Evolutionary conservation across 2,888 invertebrate species (phyloP), one percentile per base, ranked within the genome.

Genomic region (Oscheius sp.): DNA sequence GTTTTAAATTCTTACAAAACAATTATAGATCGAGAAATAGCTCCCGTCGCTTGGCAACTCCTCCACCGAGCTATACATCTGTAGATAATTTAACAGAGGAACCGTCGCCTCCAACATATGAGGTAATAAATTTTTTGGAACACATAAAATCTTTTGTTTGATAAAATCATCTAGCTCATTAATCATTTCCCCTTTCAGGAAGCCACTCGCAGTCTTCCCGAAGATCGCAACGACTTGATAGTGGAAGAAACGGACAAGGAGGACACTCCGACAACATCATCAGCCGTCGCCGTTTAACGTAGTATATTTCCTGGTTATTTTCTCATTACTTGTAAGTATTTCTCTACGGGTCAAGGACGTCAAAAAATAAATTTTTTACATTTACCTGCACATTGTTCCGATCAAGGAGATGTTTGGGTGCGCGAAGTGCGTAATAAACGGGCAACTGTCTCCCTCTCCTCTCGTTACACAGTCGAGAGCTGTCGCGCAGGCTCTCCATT

Each of bases 51-150:
- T 30, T 73, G 41, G 72, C 73, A 22, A 78, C 77, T n/a, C 77
- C 77, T 30, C 77, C 77, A 36, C 77, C 77, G 8, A 73, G 73
- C 36, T 78, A 78, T 63, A 71, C 74, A 45, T 75, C 75, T 5
- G 69, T 75, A 32, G 75, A 78, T 36, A 70, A 74, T 59, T 63
- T 68, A 32, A 67, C 72, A 36, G 59, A 62, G 20, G 72, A 73
- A 38, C 65, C 36, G 24, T 32, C 59, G 32, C 77, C 77, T 6
- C 77, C 77, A 14, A 71, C 77, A 6, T 78, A 78, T 59, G 77
- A 78, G 67, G 77, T 67, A 41, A 12, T 14, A 41, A 12, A 20
- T 2, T 41, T 44, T 44, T 44, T 36, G 36, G 36, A 36, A 36
- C 36, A 36, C 14, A 36, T 36, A 8, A 8, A 8, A 14, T 36